Conservation (phyloP, 2,113 vertebrate genomes). For the Telmatochromis sp. region DNA sequence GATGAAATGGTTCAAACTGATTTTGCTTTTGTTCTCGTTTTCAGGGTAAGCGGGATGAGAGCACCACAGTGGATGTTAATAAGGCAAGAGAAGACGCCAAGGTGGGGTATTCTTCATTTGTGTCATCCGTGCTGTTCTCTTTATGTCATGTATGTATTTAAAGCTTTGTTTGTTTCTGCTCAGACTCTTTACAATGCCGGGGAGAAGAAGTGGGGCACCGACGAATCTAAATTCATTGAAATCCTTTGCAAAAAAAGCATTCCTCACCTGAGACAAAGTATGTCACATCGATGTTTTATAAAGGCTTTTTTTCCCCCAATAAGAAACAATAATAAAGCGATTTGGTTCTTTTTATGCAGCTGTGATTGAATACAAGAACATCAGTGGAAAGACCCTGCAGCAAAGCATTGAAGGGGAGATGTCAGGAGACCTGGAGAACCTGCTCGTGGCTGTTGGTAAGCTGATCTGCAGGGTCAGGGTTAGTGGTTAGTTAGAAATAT, state of each 20-base stretch:
- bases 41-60: conserved; percentile 65
- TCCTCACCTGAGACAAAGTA: conserved; percentile 71
- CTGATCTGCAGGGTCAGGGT: background rate
- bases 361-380: conserved; percentile 72
- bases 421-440: conserved; percentile 71
- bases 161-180: background rate
- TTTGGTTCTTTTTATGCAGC: conserved; percentile 36
- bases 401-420: conserved; percentile 76
- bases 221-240: conserved; percentile 71
- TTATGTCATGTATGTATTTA: background rate
- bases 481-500: background rate
- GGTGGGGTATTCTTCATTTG: conserved; percentile 19
- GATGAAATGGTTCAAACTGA: background rate
- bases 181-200: conserved; percentile 72
- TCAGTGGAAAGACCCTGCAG: conserved; percentile 75
- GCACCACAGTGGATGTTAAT: conserved; percentile 29
- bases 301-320: accelerated
- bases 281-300: accelerated
- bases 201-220: conserved; percentile 73
- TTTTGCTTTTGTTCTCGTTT: background rate
- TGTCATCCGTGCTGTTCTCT: accelerated
- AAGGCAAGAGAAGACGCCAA: conserved; percentile 67
- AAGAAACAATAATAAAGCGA: background rate
- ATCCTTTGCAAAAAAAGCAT: conserved; percentile 73
- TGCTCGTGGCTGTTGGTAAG: conserved; percentile 74